Conservation (phyloP, 1,140 invertebrate species). For the Atta colombica region DNA sequence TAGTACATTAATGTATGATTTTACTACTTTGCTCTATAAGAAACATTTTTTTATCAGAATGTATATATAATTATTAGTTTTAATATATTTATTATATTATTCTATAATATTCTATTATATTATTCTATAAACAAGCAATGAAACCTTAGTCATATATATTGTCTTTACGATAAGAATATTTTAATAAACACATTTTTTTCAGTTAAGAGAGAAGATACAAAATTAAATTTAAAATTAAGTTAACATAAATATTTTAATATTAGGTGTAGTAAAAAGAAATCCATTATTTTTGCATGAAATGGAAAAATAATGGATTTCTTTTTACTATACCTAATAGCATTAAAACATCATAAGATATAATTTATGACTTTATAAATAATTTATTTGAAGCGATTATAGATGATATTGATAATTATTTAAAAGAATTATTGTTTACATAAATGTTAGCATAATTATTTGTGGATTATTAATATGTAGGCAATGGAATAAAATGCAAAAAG, state of each 20-base stretch:
- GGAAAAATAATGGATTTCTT: too few relatives aligned
- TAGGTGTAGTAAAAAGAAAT: too few relatives aligned
- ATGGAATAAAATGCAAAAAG: constrained; percentile 46
- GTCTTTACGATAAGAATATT: not conserved
- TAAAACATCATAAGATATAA: not conserved
- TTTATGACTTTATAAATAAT: constrained; percentile 2
- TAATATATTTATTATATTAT: not conserved
- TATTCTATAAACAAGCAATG: not conserved
- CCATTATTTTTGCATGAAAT: too few relatives aligned
- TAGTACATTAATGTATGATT: not conserved
- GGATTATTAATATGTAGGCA: constrained; percentile 71
- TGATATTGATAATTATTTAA: not conserved
- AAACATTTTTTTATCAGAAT: not conserved
- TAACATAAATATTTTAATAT: not conserved
- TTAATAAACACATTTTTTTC: not conserved
- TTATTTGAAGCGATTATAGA: not conserved
- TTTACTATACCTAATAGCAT: not conserved
- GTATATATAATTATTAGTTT: not conserved
- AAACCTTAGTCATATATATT: not conserved
- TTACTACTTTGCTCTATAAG: not conserved
- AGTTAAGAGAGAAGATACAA: not conserved
- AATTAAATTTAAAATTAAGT: not conserved
- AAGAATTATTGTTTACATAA: constrained; percentile 6
- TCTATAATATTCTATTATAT: not conserved
- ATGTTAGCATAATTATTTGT: constrained; percentile 75